A percentile compares a stretch with the other conserved stretches of the same genome.
These are phyloP conservation scores for Gambusia affinis DNA, from an alignment of 2,113 vertebrate species.

Conservation along the genomic window DNA sequence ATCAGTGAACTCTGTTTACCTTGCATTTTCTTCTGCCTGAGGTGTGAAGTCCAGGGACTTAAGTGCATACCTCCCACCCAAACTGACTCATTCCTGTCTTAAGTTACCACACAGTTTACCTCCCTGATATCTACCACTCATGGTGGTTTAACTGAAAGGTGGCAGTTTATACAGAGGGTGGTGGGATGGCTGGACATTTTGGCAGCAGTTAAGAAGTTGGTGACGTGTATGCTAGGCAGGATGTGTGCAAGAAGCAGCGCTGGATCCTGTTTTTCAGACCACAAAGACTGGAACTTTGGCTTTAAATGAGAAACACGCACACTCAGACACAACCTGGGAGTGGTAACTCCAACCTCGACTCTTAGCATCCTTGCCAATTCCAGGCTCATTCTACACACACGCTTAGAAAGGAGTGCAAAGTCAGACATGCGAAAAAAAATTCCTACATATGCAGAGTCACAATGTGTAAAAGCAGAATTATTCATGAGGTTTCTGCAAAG, in stretches of 20 bases:
- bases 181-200: conserved; percentile 66
- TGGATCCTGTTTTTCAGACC: conserved; percentile 78
- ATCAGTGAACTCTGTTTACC: too few species aligned
- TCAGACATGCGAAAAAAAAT: conserved; percentile 16
- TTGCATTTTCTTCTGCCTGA: too few species aligned
- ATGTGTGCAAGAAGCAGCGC: conserved; percentile 76
- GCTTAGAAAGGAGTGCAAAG: neutral
- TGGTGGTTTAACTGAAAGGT: conserved; percentile 52
- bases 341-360: conserved; percentile 45
- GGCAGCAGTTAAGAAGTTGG: conserved; percentile 71
- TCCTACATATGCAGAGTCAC: neutral
- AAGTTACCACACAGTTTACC: conserved; percentile 37
- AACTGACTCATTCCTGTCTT: conserved; percentile 31
- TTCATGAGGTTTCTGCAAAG: conserved; percentile 23
- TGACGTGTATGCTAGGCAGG: conserved; percentile 75
- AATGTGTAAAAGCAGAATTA: conserved; percentile 36
- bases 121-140: conserved; percentile 34
- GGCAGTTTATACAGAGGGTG: conserved; percentile 59
- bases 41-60: too few species aligned
- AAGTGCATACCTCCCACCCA: neutral
- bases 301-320: conserved; percentile 52
- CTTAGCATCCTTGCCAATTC: conserved; percentile 32
- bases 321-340: conserved; percentile 22
- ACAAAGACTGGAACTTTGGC: conserved; percentile 64
- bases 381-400: conserved; percentile 6